Base-by-base conservation (phyloP, 2,113 vertebrate species). In the Ancistrus triradiatus region DNA sequence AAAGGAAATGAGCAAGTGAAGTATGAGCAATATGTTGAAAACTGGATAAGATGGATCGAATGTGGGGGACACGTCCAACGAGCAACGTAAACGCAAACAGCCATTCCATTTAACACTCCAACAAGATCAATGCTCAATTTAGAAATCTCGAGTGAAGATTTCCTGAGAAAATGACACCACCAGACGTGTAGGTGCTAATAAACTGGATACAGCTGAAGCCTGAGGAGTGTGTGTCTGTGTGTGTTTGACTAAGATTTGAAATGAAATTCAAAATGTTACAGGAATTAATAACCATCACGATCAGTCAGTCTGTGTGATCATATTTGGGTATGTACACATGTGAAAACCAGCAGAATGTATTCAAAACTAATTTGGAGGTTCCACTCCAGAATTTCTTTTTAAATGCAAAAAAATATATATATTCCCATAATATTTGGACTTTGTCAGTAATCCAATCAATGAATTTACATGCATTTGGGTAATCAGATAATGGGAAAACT, bases 101-200 rank as follows among this genome's bases (percentile, higher is more conserved):
- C 44, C 24, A 3, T 31, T 42, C 47, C 13, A 7, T 44, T 64
- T 64, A 15, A 44, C 19, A 15, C 37, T 35, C 33, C 2, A 8
- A 18, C 55, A 31, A 21, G 51, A 71, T 53, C 42, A 24, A 52
- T 55, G 48, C 47, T 47, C 50, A 44, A 48, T 71, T 53, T 60
- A 70, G 14, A 17, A 15, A 24, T 51, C 25, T 46, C 56, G 15
- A 53, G 56, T 13, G 38, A 44, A 27, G 17, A 53, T 59, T 65
- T 65, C 61, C 46, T 46, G 40, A 51, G 31, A 59, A 70, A 59
- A 51, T 6, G 8, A 46, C 52, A 59, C 52, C 37, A 6, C 5
- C 3, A 50, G 46, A 24, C 3, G 35, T 49, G 59, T 40, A 17
- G 22, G 68, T 24, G 44, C 13, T 37, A 61, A 61, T 55, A 64